Evolutionary conservation across 1,140 invertebrate genomes (phyloP).

Genomic region (Apis cerana): DNA sequence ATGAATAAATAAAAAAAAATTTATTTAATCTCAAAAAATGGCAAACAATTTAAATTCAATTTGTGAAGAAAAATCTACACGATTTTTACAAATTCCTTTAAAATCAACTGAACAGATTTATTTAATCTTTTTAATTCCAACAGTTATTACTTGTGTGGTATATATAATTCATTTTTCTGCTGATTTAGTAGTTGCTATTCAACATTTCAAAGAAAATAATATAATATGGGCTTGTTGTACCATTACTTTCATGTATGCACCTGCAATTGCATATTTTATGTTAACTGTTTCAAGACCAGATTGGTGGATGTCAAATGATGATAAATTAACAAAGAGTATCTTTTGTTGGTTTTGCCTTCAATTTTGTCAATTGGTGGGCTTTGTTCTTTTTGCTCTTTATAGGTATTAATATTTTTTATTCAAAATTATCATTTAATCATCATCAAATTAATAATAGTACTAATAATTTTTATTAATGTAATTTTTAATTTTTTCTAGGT

Average conservation of each 20-base stretch:
- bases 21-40: constrained; percentile 37
- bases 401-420: constrained; percentile 79
- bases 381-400: constrained; percentile 86
- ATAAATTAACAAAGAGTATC: constrained; percentile 71
- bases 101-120: constrained; percentile 81
- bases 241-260: constrained; percentile 80
- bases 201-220: constrained; percentile 80
- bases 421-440: constrained; percentile 14
- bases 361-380: constrained; percentile 82
- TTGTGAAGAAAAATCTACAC: constrained; percentile 66
- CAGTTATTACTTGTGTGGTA: constrained; percentile 74
- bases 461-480: not conserved
- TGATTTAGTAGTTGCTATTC: constrained; percentile 79
- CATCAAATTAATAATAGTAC: constrained; percentile 8
- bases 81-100: constrained; percentile 74
- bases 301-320: constrained; percentile 79
- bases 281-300: constrained; percentile 83
- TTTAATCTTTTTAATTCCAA: constrained; percentile 79
- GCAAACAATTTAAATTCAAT: constrained; percentile 46
- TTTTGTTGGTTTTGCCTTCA: constrained; percentile 83
- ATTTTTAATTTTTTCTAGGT: constrained; percentile 77
- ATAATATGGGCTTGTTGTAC: constrained; percentile 80
- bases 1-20: constrained; percentile 31
- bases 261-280: constrained; percentile 81
- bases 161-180: constrained; percentile 80